Evolutionary conservation across 2,888 invertebrate species (phyloP), one percentile per base, ranked within the genome.

Genomic region (Trichopoda pennipes): DNA sequence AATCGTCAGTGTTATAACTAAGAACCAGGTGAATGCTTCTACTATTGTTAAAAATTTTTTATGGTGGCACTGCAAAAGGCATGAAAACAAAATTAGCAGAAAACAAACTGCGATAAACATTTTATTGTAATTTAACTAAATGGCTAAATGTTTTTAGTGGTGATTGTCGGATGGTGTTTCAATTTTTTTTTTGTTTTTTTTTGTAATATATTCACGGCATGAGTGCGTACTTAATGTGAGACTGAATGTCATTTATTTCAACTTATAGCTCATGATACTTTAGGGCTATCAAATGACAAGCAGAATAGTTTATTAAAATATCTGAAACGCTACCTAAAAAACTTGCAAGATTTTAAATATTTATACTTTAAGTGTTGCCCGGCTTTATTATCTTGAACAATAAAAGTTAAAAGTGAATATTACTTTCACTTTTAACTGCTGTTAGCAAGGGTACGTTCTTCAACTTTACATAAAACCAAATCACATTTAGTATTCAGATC

Each of bases 261-360:
- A 78, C 56, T 78, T 72, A 78, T 72, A 78, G 64, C 42, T 78
- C 72, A 72, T 53, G 72, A 78, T 78, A 72, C 72, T 56, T 32
- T 63, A n/a, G 44, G 51, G 47, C 32, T 78, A 78, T 78, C 44
- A 64, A 51, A 64, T 78, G 58, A 72, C 70, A 66, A 77, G 47
- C 44, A 47, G 23, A 61, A 44, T 12, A 44, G 21, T 16, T 23
- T 42, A 47, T 3, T 44, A 44, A 44, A n/a, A 44, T 32, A 6
- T 35, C 35, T 6, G 7, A 47, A 47, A 17, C 42, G 12, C 1
- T 2, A 42, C 3, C 12, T 42, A 12, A 12, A 42, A 23, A 38
- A 56, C 19, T 38, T 38, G 17, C 21, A 49, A 21, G n/a, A 64
- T 28, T 28, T 28, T 28, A 28, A 28, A 28, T 3, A 3, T 28